A percentile compares a stretch with the other conserved stretches of the same genome.
Evolutionary conservation across 1,140 invertebrate genomes (phyloP).

Genomic region (Papilio dardanus): DNA sequence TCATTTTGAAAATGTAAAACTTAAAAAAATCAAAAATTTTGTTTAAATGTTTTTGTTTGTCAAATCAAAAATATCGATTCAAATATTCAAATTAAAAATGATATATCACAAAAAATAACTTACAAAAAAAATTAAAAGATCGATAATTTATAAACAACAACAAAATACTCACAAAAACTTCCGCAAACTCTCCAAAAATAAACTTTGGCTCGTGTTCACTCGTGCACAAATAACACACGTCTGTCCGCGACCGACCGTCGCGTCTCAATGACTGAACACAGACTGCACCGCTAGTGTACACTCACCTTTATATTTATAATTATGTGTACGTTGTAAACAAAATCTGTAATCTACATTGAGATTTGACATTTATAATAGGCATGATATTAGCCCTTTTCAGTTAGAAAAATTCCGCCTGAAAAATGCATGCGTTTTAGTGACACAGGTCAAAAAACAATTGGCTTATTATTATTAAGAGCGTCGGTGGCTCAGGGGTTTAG

Average conservation of each 20-base stretch:
- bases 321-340: conserved; percentile 10
- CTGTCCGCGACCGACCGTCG: neutral
- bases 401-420: neutral
- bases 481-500: too few species aligned
- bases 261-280: conserved; percentile 15
- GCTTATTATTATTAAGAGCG: too few species aligned
- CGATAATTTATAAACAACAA: conserved; percentile 4
- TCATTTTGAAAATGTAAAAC: too few species aligned
- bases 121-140: too few species aligned
- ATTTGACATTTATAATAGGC: neutral
- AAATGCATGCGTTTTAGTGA: too few species aligned
- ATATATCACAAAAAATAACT: neutral
- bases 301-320: conserved; percentile 18
- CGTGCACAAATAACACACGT: conserved; percentile 1
- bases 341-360: neutral
- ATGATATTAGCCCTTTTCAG: neutral
- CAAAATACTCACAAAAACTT: conserved; percentile 13
- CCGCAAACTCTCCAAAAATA: conserved; percentile 8
- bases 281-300: neutral
- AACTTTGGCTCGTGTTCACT: conserved; percentile 17
- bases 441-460: too few species aligned
- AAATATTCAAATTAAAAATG: neutral
- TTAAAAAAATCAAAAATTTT: too few species aligned
- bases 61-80: neutral
- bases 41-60: too few species aligned